These are phyloP conservation scores for Pangasius larnaudii DNA, from an alignment of 2,797 vertebrate genomes.

Conservation along the genomic window DNA sequence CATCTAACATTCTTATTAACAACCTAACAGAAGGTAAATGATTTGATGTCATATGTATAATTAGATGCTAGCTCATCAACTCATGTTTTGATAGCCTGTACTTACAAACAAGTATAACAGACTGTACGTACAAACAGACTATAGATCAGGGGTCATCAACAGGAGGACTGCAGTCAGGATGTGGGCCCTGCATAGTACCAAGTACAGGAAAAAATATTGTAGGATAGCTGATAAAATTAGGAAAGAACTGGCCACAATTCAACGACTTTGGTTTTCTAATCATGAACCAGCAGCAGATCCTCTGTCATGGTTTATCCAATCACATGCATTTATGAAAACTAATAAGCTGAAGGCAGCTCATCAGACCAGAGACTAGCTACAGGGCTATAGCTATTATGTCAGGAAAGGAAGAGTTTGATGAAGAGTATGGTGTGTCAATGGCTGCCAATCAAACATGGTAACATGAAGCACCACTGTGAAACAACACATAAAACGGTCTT, in stretches of 20 bases:
- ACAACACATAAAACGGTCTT: neutral
- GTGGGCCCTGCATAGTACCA: neutral
- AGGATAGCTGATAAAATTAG: neutral
- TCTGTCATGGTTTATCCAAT: neutral
- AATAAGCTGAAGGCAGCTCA: neutral
- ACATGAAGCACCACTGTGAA: neutral
- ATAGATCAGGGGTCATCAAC: neutral
- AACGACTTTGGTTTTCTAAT: neutral
- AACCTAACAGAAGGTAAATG: neutral
- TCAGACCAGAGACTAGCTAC: neutral
- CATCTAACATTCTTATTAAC: neutral
- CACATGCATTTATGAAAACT: neutral
- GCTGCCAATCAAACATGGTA: neutral
- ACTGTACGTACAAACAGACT: neutral
- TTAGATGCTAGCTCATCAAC: neutral
- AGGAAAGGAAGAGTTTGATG: neutral
- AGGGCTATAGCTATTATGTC: neutral
- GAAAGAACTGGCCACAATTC: neutral
- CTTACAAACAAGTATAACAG: neutral
- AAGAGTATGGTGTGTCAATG: too few relatives aligned
- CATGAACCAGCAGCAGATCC: neutral
- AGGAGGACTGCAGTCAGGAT: neutral
- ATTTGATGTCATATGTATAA: neutral
- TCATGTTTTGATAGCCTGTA: neutral
- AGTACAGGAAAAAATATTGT: neutral